A percentile compares a stretch with the other conserved stretches of the same genome.
phyloP scores from a whole-genome alignment of 2,888 invertebrate genomes.

The Torymus auratus region DNA sequence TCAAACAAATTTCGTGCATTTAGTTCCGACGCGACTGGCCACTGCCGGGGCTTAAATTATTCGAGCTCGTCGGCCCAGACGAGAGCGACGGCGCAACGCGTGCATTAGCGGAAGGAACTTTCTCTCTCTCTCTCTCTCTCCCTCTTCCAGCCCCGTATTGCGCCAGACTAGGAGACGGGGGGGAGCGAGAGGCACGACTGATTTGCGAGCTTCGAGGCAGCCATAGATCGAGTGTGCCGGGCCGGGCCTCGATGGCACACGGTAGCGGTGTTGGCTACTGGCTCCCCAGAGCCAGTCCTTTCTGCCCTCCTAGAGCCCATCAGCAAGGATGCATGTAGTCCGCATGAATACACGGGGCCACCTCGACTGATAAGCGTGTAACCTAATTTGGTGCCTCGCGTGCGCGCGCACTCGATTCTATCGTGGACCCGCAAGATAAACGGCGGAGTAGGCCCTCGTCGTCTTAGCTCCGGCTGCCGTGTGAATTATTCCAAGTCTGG shows the following conservation, averaged over 20 bases:
- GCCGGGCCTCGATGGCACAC: slow-evolving; percentile 63
- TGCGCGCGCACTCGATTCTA: too few relatives aligned
- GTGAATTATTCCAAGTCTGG: too few relatives aligned
- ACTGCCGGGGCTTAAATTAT: too few relatives aligned
- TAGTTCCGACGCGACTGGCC: too few relatives aligned
- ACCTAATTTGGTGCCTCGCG: slow-evolving; percentile 52
- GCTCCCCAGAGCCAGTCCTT: slow-evolving; percentile 71
- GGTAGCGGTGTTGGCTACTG: slow-evolving; percentile 27
- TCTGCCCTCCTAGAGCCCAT: slow-evolving; percentile 65
- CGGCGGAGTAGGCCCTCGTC: too few relatives aligned
- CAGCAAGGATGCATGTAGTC: slow-evolving; percentile 61
- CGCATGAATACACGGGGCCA: slow-evolving; percentile 42
- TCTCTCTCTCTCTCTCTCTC: background rate
- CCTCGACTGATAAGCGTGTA: slow-evolving; percentile 59
- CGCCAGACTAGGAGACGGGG: background rate
- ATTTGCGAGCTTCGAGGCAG: slow-evolving; percentile 70
- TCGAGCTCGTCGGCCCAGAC: background rate
- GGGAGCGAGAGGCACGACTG: slow-evolving; percentile 60
- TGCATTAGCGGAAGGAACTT: background rate
- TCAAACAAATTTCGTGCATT: too few relatives aligned
- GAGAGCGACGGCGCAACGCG: background rate
- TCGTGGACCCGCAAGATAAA: too few relatives aligned
- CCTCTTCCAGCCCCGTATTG: background rate
- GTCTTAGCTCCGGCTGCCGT: too few relatives aligned
- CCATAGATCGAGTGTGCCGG: slow-evolving; percentile 68